Percentiles rank a stretch among this genome's conserved stretches.
These are phyloP conservation scores for Micromussa lordhowensis DNA, from an alignment of 92 coral and sea anemone species.

Conservation along the genomic window DNA sequence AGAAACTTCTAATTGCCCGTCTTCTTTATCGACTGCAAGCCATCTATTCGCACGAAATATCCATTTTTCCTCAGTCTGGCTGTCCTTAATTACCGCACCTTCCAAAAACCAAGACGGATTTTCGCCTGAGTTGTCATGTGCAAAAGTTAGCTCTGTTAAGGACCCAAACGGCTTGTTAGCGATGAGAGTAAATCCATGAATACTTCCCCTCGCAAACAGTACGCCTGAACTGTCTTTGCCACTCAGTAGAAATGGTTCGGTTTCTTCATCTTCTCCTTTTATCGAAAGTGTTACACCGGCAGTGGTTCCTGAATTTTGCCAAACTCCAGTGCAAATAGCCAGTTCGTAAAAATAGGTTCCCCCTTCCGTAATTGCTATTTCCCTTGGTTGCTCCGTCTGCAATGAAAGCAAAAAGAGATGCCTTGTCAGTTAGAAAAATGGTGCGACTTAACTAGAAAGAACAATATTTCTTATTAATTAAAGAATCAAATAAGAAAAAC, in stretches of 20 bases:
- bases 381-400: background rate
- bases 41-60: conserved; percentile 44
- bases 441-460: background rate
- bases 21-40: conserved; percentile 53
- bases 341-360: background rate
- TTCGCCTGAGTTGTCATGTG: conserved; percentile 49
- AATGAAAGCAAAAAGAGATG: background rate
- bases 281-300: background rate
- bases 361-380: background rate
- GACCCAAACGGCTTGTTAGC: conserved; percentile 14
- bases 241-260: background rate
- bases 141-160: conserved; percentile 12
- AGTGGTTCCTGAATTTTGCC: background rate
- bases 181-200: conserved; percentile 24
- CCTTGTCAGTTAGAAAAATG: no score
- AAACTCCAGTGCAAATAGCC: background rate
- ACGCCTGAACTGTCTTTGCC: conserved; percentile 15
- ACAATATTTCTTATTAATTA: background rate
- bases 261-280: background rate
- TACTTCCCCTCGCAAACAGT: conserved; percentile 52
- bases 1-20: conserved; percentile 34
- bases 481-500: no score
- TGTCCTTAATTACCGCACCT: conserved; percentile 18
- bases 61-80: conserved; percentile 36
- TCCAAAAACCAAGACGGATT: conserved; percentile 58